A percentile compares a stretch with the other conserved stretches of the same genome.
phyloP scores from a whole-genome alignment of 2,797 vertebrate genomes.

The Argyrosomus regius region DNA sequence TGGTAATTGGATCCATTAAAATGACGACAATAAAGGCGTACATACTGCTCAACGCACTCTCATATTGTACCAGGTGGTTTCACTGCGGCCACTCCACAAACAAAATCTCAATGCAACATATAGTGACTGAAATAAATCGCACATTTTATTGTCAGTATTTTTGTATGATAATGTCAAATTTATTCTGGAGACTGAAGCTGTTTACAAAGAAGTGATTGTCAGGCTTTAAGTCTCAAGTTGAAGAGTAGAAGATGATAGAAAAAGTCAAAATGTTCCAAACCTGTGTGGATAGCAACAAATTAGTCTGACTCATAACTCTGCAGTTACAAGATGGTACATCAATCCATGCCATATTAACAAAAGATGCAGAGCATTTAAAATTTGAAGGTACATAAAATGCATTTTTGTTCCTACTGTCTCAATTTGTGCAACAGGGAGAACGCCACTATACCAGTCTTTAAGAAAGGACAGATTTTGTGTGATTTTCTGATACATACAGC shows the following conservation, averaged over 20 bases:
- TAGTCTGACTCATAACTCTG: neutral
- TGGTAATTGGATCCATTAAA: slow-evolving; percentile 51
- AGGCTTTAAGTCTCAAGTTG: neutral
- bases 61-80: neutral
- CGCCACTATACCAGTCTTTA: slow-evolving; percentile 29
- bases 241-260: neutral
- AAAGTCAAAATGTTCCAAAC: neutral
- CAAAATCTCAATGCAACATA: neutral
- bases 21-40: slow-evolving; percentile 17
- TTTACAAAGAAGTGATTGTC: neutral
- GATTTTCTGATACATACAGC: neutral
- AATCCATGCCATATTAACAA: neutral
- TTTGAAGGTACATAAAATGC: neutral
- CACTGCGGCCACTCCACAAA: neutral
- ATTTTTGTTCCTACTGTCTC: neutral
- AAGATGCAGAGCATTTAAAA: neutral
- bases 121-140: neutral
- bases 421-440: slow-evolving; percentile 23
- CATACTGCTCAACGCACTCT: neutral
- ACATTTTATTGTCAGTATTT: neutral
- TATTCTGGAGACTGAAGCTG: slow-evolving; percentile 1
- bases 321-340: neutral
- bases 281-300: neutral
- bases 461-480: neutral
- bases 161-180: slow-evolving; percentile 1